Evolutionary conservation across 2,113 vertebrate species (phyloP).

Genomic region (Triplophysa rosa): DNA sequence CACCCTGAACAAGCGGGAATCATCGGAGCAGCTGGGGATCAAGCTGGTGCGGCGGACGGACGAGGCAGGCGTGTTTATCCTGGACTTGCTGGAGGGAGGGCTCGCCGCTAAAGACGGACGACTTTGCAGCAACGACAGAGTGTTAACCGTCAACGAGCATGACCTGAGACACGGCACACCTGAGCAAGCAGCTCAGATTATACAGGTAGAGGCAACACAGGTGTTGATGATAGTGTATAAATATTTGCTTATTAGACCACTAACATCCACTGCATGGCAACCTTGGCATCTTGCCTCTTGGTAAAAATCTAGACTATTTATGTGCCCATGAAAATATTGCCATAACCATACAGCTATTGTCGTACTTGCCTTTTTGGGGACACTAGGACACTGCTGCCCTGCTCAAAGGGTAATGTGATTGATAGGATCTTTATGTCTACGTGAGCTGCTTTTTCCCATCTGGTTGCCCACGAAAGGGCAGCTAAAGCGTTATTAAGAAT

Average conservation of each 20-base stretch:
- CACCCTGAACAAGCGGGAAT: constrained; percentile 88
- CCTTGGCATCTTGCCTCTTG: too few relatives aligned
- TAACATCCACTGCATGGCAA: too few relatives aligned
- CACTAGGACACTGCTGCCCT: constrained; percentile 40
- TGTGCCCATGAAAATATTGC: background rate
- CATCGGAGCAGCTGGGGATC: constrained; percentile 93
- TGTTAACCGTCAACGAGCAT: constrained; percentile 92
- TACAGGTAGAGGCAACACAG: constrained; percentile 81
- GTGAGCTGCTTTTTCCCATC: constrained; percentile 30
- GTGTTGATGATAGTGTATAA: too few relatives aligned
- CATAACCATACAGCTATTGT: background rate
- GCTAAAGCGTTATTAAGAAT: constrained; percentile 24
- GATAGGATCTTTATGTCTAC: constrained; percentile 34
- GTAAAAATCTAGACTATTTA: too few relatives aligned
- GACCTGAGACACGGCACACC: constrained; percentile 93
- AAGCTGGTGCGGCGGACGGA: constrained; percentile 94
- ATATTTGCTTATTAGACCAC: too few relatives aligned
- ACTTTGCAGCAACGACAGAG: constrained; percentile 89
- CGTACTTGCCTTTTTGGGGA: background rate
- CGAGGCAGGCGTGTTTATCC: constrained; percentile 91
- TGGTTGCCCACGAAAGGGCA: constrained; percentile 25
- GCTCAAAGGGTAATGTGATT: constrained; percentile 37
- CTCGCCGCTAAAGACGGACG: constrained; percentile 91
- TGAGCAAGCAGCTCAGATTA: constrained; percentile 94
- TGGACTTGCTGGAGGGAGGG: constrained; percentile 93